Evolutionary conservation across 2,113 vertebrate genomes (phyloP).

Genomic region (Vidua macroura): DNA sequence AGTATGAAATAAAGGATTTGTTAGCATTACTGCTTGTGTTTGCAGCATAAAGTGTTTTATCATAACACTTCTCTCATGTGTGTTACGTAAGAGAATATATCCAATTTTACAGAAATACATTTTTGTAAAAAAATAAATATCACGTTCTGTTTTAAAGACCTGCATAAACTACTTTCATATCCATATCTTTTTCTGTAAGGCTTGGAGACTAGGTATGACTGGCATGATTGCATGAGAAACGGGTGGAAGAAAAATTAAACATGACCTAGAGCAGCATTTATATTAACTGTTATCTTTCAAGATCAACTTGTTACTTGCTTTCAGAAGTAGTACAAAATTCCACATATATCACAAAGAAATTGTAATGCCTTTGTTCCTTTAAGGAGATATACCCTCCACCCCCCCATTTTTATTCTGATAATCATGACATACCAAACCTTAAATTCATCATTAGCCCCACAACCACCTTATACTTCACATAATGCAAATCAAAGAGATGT

Average conservation of each 20-base stretch:
- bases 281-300: background rate
- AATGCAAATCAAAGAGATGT: background rate
- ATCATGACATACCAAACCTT: background rate
- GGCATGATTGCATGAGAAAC: background rate
- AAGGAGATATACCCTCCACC: background rate
- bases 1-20: background rate
- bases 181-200: background rate
- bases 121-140: background rate
- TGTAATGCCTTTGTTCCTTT: background rate
- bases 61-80: background rate
- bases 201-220: background rate
- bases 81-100: background rate
- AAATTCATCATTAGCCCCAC: background rate
- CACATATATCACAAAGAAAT: background rate
- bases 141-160: background rate
- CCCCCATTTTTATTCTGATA: background rate
- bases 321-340: background rate
- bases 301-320: background rate
- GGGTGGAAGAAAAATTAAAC: background rate
- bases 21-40: background rate
- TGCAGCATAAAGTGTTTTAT: background rate
- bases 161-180: background rate
- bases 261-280: background rate
- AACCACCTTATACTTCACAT: background rate
- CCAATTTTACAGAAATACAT: background rate